A percentile compares a stretch with the other conserved stretches of the same genome.
Conservation (phyloP, 2,888 invertebrate species). For the Prosapia bicincta region DNA sequence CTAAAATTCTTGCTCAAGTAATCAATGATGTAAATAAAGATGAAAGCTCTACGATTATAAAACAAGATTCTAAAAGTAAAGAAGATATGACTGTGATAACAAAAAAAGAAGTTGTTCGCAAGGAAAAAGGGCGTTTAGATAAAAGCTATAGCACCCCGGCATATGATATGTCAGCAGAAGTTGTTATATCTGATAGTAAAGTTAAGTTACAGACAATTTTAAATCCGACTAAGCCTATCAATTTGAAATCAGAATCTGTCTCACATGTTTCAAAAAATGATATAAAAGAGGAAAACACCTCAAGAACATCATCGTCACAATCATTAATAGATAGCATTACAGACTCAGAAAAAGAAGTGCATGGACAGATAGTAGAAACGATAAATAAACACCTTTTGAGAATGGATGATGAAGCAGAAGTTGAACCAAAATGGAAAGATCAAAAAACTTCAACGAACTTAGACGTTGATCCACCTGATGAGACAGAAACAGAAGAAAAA, state of each 20-base stretch:
- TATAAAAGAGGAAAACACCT: not conserved
- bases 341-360: slow-evolving; percentile 34
- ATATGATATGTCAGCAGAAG: slow-evolving; percentile 57
- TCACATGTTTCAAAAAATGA: slow-evolving; percentile 13
- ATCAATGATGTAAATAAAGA: slow-evolving; percentile 42
- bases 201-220: not conserved
- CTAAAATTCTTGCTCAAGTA: slow-evolving; percentile 27
- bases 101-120: slow-evolving; percentile 29
- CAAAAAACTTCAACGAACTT: slow-evolving; percentile 17
- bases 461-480: not conserved
- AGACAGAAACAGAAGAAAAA: slow-evolving; percentile 28
- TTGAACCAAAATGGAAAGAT: slow-evolving; percentile 21
- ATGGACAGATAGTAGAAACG: slow-evolving; percentile 38
- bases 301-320: slow-evolving; percentile 10
- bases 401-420: slow-evolving; percentile 35
- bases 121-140: slow-evolving; percentile 60
- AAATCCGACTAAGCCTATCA: not conserved
- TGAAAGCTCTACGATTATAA: slow-evolving; percentile 40
- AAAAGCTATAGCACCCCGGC: slow-evolving; percentile 82
- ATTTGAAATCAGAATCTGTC: slow-evolving; percentile 11
- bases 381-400: slow-evolving; percentile 38
- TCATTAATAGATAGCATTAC: slow-evolving; percentile 9
- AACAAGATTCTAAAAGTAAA: not conserved
- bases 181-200: slow-evolving; percentile 40
- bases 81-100: not conserved